A percentile compares a stretch with the other conserved stretches of the same genome.
phyloP scores from a whole-genome alignment of 2,113 vertebrate genomes.

The Gallinago undulata region DNA sequence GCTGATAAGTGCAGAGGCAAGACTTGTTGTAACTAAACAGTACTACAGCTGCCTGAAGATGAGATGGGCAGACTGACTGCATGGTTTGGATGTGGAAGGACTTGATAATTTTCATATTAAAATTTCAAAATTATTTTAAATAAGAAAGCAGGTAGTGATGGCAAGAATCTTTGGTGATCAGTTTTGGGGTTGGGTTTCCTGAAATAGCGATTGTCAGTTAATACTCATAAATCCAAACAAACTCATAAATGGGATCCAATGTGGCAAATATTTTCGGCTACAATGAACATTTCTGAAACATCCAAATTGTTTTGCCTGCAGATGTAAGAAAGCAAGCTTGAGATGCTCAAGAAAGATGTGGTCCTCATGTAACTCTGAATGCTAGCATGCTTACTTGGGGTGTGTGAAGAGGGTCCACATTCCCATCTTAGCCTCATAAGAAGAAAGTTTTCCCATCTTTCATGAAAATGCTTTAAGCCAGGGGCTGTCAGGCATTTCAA shows the following conservation, averaged over 20 bases:
- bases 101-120: background rate
- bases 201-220: background rate
- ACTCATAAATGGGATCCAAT: background rate
- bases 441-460: background rate
- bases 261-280: background rate
- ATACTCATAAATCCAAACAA: background rate
- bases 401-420: background rate
- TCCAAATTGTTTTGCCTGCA: background rate
- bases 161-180: background rate
- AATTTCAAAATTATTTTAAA: background rate
- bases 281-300: background rate
- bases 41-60: background rate
- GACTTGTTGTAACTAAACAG: background rate
- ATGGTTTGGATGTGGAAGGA: background rate
- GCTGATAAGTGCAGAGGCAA: background rate
- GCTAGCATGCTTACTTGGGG: background rate
- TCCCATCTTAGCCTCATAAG: background rate
- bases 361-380: background rate
- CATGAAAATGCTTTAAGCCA: background rate
- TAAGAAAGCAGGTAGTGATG: background rate
- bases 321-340: background rate
- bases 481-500: background rate
- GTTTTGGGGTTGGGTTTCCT: background rate
- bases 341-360: background rate
- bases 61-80: background rate